Base-by-base conservation (phyloP, 2,113 vertebrate species). In the Synodontis membranacea region DNA sequence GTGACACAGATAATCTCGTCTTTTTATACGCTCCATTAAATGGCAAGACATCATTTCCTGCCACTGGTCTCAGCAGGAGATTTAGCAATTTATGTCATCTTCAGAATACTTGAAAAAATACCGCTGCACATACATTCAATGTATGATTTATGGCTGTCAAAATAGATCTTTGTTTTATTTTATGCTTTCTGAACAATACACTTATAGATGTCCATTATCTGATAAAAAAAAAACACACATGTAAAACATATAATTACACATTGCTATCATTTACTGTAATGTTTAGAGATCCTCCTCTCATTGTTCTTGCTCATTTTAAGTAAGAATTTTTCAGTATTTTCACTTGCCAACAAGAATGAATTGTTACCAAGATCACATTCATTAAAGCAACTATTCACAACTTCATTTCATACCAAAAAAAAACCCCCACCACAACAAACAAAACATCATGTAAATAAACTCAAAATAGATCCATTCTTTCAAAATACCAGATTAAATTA, bases 1-100 rank as follows among this genome's bases (percentile, higher is more conserved):
- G 82, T 89, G 90, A 93, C 92, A 91, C 91, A 50, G 28, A 92
- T 92, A 87, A 92, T 93, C 89, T 81, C 84, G 92, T 91, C 84
- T 84, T 84, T 88, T 90, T 91, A 90, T 89, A 89, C 84, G 81
- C 89, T 64, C 86, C 88, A 92, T 92, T 92, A 91, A 93, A 92
- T 89, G 90, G 89, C 83, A 84, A 83, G 84, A 88, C 81, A 79
- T 54, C 66, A 42, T 90, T 83, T 91, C 87, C 86, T 91, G 86
- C 81, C 66, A 23, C 34, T 44, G 86, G 66, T 84, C 91, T 39
- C 81, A 28, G 72, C 64, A 89, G 83, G 83, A 92, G 90, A 89
- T 89, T 87, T 79, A 88, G 80, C 31, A 58, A 85, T 91, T 91
- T 92, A 52, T 90, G 85, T 88, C 86, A 28, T 84, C 64, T 64